Base-by-base conservation (phyloP, 2,888 invertebrate genomes). In the Drosophila paranaensis region DNA sequence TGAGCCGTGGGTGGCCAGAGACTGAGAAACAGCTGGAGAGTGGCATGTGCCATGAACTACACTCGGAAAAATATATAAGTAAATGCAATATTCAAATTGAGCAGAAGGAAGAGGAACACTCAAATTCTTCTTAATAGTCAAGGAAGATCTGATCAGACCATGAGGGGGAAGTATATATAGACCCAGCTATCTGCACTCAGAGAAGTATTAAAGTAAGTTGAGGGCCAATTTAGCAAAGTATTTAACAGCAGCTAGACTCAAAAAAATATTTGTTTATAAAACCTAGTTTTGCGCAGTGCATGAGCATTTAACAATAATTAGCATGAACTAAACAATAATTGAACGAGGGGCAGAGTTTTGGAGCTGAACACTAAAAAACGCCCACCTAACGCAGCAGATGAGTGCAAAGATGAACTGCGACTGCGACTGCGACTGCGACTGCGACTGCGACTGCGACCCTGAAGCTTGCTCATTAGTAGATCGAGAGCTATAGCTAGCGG, bases 321-420 rank as follows among this genome's bases (percentile, higher is more conserved):
- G 77, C 84, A 83, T 86, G 77, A 79, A 82, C 73, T 13, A 71
- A 77, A 71, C 76, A 77, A 74, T 10, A 74, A 74, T 61, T 46
- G 37, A 13, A 48, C 10, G 43, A 33, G 50, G 25, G 30, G 30
- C 54, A 40, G 20, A 48, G 40, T 35, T 39, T 27, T 53, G 54
- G 25, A 2, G 43, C 51, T 27, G 40, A 65, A 51, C 71, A 74
- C 67, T 65, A 60, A 77, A 43, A 77, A 75, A 74, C 78, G 77
- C 79, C 77, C 75, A 77, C 78, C 65, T 68, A 78, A 68, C 65
- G 60, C 46, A 51, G 27, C 57, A 64, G 74, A 71, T 71, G 58
- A 62, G 67, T 74, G 71, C 50, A 45, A 67, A 74, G 60, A 67
- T 78, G 77, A 76, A 73, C 75, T 77, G 77, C 71, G 75, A 71